phyloP scores from a whole-genome alignment of 2,888 invertebrate species.

The Magallana nippona region DNA sequence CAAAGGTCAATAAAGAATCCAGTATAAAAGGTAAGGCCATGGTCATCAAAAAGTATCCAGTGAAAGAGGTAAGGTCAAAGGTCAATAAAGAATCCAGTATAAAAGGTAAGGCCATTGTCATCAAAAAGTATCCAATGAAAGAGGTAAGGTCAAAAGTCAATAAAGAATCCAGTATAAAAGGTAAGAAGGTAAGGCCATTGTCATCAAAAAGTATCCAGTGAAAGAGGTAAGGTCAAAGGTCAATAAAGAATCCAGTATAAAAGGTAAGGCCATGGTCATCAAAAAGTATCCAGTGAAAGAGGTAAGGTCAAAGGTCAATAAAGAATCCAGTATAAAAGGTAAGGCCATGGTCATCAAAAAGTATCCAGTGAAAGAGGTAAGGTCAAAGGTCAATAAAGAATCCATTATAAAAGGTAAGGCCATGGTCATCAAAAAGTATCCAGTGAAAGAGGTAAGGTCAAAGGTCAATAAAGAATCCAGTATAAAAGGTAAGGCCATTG shows the following conservation, averaged over 20 bases:
- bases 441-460: conserved; percentile 82
- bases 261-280: too few relatives aligned
- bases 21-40: neutral
- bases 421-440: conserved; percentile 95
- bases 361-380: too few relatives aligned
- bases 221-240: conserved; percentile 81
- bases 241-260: neutral
- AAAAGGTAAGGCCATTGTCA: conserved; percentile 90
- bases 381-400: too few relatives aligned
- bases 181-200: too few relatives aligned
- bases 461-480: neutral
- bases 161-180: neutral
- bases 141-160: conserved; percentile 80
- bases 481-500: too few relatives aligned
- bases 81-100: too few relatives aligned
- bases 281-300: conserved; percentile 95
- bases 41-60: neutral
- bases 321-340: neutral
- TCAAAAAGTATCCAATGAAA: too few relatives aligned
- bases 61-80: too few relatives aligned
- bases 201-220: conserved; percentile 95
- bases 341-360: neutral
- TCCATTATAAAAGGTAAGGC: conserved; percentile 84
- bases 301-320: conserved; percentile 73
- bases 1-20: neutral